phyloP scores from a whole-genome alignment of 2,797 vertebrate genomes.

The Stomatorhinus walkeri region DNA sequence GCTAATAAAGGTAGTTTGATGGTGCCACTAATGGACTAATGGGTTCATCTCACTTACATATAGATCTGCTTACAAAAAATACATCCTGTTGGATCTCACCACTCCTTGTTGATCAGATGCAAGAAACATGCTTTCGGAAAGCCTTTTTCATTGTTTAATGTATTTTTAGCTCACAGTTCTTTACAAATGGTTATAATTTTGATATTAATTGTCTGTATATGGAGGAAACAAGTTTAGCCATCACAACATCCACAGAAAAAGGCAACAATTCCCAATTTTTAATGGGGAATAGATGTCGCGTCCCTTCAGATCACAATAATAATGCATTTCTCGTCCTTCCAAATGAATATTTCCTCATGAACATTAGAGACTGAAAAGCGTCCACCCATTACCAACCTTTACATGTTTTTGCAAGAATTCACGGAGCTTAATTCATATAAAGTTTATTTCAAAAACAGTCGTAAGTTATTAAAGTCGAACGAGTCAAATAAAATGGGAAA shows the following conservation, averaged over 20 bases:
- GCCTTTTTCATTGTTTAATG: background rate
- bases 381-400: background rate
- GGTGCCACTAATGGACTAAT: background rate
- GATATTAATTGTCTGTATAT: background rate
- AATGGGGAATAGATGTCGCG: background rate
- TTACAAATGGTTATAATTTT: background rate
- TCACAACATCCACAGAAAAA: background rate
- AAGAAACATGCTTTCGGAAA: background rate
- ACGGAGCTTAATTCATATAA: background rate
- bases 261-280: background rate
- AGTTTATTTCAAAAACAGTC: background rate
- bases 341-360: background rate
- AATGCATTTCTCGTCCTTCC: background rate
- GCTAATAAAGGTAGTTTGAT: background rate
- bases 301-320: background rate
- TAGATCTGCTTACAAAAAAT: background rate
- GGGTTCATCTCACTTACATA: background rate
- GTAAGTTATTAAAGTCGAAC: background rate
- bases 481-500: background rate
- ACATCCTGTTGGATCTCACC: background rate
- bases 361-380: background rate
- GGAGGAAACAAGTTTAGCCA: background rate
- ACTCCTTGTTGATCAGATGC: background rate
- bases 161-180: background rate
- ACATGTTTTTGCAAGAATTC: background rate